Evolutionary conservation across 2,888 invertebrate species (phyloP).

Genomic region (Hoplodrina ambigua): DNA sequence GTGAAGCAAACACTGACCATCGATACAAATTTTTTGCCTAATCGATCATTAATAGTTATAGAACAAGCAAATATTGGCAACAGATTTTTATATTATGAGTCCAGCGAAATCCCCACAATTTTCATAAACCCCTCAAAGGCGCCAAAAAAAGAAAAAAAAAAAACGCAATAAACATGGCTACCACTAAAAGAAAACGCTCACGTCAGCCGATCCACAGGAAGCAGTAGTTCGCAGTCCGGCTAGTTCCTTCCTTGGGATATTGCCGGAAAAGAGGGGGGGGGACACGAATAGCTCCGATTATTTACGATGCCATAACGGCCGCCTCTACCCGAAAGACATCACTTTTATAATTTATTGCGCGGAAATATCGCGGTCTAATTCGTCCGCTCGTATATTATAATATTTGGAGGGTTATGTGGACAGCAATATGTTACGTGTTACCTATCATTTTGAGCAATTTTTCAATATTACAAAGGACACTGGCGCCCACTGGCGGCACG

Average conservation of each 20-base stretch:
- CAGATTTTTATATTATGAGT: neutral
- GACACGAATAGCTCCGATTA: slow-evolving; percentile 48
- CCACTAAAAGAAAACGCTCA: slow-evolving; percentile 50
- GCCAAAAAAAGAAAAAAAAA: slow-evolving; percentile 34
- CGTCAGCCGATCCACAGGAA: slow-evolving; percentile 64
- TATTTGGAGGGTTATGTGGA: slow-evolving; percentile 55
- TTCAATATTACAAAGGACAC: neutral
- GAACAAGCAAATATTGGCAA: neutral
- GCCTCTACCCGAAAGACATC: slow-evolving; percentile 76
- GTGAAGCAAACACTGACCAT: too few relatives aligned
- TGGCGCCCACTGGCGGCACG: too few relatives aligned
- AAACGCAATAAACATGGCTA: slow-evolving; percentile 49
- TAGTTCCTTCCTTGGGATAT: slow-evolving; percentile 77
- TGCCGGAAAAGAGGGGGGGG: slow-evolving; percentile 57
- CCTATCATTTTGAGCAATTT: slow-evolving; percentile 7
- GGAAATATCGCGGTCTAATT: slow-evolving; percentile 86
- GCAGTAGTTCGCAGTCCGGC: slow-evolving; percentile 70
- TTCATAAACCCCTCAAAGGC: slow-evolving; percentile 36
- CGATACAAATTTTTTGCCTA: too few relatives aligned
- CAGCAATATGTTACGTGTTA: slow-evolving; percentile 30
- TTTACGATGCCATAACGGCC: slow-evolving; percentile 67
- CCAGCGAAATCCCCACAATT: slow-evolving; percentile 9
- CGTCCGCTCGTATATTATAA: slow-evolving; percentile 79
- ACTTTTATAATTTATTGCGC: slow-evolving; percentile 84
- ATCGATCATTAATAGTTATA: too few relatives aligned